These are phyloP conservation scores for Archaeoteleia sp. DNA, from an alignment of 2,888 invertebrate genomes.

Conservation along the genomic window DNA sequence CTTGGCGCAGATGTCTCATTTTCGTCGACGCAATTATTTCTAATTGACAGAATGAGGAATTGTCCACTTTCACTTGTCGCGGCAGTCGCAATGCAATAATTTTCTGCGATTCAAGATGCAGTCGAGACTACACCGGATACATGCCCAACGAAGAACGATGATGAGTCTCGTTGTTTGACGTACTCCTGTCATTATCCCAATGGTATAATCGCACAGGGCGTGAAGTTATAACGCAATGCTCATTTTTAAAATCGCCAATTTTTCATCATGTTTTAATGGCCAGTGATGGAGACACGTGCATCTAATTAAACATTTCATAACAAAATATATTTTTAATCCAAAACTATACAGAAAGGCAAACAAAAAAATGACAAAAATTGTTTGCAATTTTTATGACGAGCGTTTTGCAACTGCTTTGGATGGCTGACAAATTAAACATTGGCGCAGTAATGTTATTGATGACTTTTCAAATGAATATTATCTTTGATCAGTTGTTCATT, in stretches of 20 bases:
- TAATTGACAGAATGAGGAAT: constrained; percentile 26
- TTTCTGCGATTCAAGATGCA: constrained; percentile 36
- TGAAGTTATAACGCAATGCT: constrained; percentile 20
- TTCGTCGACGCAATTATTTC: constrained; percentile 18
- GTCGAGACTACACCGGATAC: constrained; percentile 35
- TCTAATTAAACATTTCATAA: not conserved
- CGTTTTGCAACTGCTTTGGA: too few relatives aligned
- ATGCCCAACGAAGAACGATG: constrained; percentile 41
- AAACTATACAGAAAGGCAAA: too few relatives aligned
- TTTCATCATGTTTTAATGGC: not conserved
- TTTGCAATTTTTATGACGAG: too few relatives aligned
- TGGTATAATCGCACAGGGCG: constrained; percentile 17
- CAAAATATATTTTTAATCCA: not conserved
- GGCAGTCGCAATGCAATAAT: constrained; percentile 32
- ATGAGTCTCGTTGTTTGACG: constrained; percentile 30
- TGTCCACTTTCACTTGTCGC: constrained; percentile 40
- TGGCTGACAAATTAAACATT: too few relatives aligned
- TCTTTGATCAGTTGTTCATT: constrained; percentile 13
- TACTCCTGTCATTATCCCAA: constrained; percentile 33
- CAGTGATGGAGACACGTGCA: too few relatives aligned
- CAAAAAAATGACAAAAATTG: too few relatives aligned
- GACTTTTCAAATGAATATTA: too few relatives aligned
- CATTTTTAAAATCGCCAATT: not conserved
- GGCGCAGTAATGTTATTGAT: too few relatives aligned
- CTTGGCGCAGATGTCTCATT: constrained; percentile 4